These are phyloP conservation scores for Panthera tigris DNA, from an alignment of 2,113 vertebrate species.

Conservation along the genomic window DNA sequence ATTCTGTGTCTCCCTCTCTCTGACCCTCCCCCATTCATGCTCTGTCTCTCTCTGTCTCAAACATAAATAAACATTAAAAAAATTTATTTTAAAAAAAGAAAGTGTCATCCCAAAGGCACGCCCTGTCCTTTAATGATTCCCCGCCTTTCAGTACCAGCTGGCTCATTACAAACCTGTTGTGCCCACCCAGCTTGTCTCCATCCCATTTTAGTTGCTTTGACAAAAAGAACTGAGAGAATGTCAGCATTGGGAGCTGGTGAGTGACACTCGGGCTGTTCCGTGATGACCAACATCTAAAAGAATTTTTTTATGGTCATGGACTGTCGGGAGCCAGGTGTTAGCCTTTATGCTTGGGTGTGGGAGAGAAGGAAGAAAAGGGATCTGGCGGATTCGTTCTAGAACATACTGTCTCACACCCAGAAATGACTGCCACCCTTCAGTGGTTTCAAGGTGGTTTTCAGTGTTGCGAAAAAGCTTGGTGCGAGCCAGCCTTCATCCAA, in stretches of 20 bases:
- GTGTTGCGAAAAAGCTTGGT: slow-evolving; percentile 54
- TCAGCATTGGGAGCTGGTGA: not conserved
- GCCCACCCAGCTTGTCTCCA: not conserved
- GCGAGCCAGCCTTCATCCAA: not conserved
- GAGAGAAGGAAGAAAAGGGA: not conserved
- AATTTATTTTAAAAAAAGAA: not conserved
- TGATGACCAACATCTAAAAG: not conserved
- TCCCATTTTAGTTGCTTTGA: not conserved
- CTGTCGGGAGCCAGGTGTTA: not conserved
- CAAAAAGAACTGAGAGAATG: not conserved
- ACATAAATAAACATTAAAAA: no score
- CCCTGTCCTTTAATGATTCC: not conserved
- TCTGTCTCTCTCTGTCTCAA: no score
- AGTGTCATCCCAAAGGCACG: not conserved
- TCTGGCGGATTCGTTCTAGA: not conserved
- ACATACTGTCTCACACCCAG: slow-evolving; percentile 23
- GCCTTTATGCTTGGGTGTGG: not conserved
- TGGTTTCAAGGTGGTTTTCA: slow-evolving; percentile 38
- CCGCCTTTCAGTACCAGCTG: not conserved
- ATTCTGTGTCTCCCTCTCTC: no score
- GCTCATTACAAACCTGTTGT: not conserved
- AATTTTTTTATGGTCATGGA: not conserved
- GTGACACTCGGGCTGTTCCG: not conserved
- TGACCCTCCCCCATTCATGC: no score
- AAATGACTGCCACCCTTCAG: not conserved